phyloP scores from a whole-genome alignment of 2,797 vertebrate genomes.

The Sebastes goodei region DNA sequence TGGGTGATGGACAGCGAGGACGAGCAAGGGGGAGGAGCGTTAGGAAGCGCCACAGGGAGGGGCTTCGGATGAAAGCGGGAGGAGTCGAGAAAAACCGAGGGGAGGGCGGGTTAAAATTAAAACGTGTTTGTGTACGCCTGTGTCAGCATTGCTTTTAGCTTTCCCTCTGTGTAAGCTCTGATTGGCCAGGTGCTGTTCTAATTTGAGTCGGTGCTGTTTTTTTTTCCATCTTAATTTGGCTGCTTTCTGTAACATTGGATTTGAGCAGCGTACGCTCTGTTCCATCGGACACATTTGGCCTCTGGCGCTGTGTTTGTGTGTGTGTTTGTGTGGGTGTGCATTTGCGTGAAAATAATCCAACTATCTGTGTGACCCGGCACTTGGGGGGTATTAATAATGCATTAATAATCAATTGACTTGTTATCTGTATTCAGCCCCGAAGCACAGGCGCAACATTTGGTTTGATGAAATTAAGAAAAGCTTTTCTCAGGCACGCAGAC shows the following conservation, averaged over 20 bases:
- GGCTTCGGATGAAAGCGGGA: conserved; percentile 22
- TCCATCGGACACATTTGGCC: conserved; percentile 72
- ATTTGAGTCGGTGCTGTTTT: conserved; percentile 55
- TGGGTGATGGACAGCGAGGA: conserved; percentile 66
- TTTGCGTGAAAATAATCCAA: conserved; percentile 64
- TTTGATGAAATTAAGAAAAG: conserved; percentile 69
- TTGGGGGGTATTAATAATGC: conserved; percentile 75
- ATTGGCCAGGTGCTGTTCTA: conserved; percentile 71
- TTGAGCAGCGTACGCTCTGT: conserved; percentile 65
- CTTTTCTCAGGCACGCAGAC: conserved; percentile 40
- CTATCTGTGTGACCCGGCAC: conserved; percentile 68
- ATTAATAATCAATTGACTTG: conserved; percentile 82
- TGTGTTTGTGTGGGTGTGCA: conserved; percentile 38
- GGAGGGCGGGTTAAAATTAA: conserved; percentile 21
- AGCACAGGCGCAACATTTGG: conserved; percentile 54
- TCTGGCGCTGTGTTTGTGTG: conserved; percentile 48
- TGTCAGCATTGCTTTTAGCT: conserved; percentile 29
- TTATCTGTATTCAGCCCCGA: conserved; percentile 72
- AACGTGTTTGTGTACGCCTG: conserved; percentile 22
- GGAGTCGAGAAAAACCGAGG: conserved; percentile 8
- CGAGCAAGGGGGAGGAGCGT: conserved; percentile 37
- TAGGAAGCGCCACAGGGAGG: conserved; percentile 27
- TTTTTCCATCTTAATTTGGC: conserved; percentile 61
- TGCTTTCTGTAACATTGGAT: conserved; percentile 60
- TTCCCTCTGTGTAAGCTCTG: conserved; percentile 43